These are phyloP conservation scores for Pygoscelis adeliae DNA, from an alignment of 2,113 vertebrate species.

Conservation along the genomic window DNA sequence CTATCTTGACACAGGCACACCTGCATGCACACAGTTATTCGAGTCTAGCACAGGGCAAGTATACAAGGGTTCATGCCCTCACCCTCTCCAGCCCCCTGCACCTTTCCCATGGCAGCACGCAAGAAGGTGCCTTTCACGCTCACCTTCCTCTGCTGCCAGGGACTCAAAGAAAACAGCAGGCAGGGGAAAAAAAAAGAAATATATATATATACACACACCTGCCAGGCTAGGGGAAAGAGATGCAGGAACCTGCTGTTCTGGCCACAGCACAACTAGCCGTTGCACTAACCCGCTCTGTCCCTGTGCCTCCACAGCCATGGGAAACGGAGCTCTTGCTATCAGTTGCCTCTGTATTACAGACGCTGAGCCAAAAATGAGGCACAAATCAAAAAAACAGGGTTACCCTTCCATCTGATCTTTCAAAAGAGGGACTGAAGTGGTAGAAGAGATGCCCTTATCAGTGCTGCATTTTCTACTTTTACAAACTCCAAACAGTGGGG, in stretches of 20 bases:
- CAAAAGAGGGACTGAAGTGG: background rate
- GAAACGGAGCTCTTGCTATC: background rate
- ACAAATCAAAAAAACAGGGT: background rate
- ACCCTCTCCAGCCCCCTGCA: background rate
- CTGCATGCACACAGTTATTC: background rate
- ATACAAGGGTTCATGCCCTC: background rate
- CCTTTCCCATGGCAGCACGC: accelerated
- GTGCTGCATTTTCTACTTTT: background rate
- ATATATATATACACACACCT: background rate
- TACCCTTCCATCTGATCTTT: background rate
- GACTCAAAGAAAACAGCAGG: background rate
- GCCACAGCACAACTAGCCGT: background rate
- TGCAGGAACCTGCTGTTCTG: background rate
- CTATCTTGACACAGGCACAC: background rate
- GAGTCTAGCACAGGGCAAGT: accelerated
- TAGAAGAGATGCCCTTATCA: background rate
- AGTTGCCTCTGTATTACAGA: background rate
- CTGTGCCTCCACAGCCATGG: background rate
- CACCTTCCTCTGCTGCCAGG: background rate
- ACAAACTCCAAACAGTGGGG: background rate
- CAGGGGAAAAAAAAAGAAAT: background rate
- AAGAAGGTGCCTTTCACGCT: background rate
- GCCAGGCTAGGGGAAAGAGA: background rate
- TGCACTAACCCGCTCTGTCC: background rate
- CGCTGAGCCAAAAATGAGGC: background rate